Evolutionary conservation across 1,140 invertebrate species (phyloP), one percentile per base, ranked within the genome.

Genomic region (Alviniconcha marisindica): DNA sequence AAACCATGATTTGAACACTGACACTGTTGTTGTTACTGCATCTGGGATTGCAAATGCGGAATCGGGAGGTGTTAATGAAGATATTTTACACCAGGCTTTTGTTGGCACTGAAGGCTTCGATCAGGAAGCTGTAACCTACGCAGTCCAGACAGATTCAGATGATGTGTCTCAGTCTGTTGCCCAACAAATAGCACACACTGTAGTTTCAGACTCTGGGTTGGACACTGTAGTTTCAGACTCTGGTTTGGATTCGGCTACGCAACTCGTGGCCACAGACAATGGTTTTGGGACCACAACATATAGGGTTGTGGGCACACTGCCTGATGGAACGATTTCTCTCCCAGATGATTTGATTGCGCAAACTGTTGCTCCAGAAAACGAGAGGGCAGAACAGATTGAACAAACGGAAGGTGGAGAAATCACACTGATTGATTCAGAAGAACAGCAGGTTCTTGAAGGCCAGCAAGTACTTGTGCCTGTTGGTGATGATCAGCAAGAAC

Each of bases 21-120:
- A 77, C 36, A 86, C 56, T 60, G 81, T 85, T 28, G 82, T 84
- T 48, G 86, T 85, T 48, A 60, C 84, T 42, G 81, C 71, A 77
- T 66, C 82, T 33, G 85, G 80, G 33, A 36, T 82, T 15, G 73
- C 81, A 24, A n/a, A 76, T 14, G 42, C 21, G 24, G 86, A 84
- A 18, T 18, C 76, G 24, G 80, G 82, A n/a, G 78, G 77, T 42
- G 87, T 91, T 21, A 89, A 83, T 86, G 91, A 91, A 66, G 93
- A 94, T 86, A 91, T 94, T 56, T 85, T 94, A 63, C 91, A 93
- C 48, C 90, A 92, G 86, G 92, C 92, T 31, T 85, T 94, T 21
- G 90, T 89, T 51, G 92, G 93, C 84, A 91, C 92, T 40, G 86
- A 90, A 81, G 83, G 88, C 73, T 77, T 86, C 87, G 87, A 87